Evolutionary conservation across 64 coral and sea anemone genomes (phyloP), one percentile per base, ranked within the genome.

Genomic region (Porites australiensis): DNA sequence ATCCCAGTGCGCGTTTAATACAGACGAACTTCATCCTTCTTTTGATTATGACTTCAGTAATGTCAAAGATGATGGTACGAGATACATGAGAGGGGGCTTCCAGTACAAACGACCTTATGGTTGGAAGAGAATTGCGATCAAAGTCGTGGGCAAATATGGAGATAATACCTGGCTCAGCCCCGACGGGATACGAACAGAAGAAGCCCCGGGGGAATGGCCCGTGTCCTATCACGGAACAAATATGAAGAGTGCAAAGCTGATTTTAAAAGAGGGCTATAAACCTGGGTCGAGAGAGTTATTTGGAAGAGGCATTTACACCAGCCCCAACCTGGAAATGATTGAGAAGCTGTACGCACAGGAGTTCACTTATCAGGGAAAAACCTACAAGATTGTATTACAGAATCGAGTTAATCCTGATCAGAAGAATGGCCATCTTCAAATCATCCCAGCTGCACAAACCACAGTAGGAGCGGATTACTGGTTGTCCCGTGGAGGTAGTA

Each of bases 341-440:
- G 27, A 37, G 27, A 37, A 37, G 27, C 27, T 37, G 27, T 94
- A 84, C 13, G 77, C 92, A 15, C 86, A 82, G 45, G 57, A 65
- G 13, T 94, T 94, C 44, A 75, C 10, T 22, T 55, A 63, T 18
- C 37, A 94, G 69, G 87, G 87, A 18, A 89, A 94, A 13, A 72
- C 52, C 11, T 94, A 83, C 72, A 69, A 85, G 61, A 95, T 95
- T 63, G 93, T 71, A 6, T 90, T 95, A 44, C 93, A 95, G 82
- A 94, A 89, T 61, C 87, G 92, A 13, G 58, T 94, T 14, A 94
- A 94, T 57, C 87, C 92, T 4, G 27, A 82, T 88, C 51, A 44
- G 59, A 13, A 15, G 44, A 21, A 44, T 4, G 83, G 83, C 2
- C 74, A n/a, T 14, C 20, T 95, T 9, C 47, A 74, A 61, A 74